phyloP scores from a whole-genome alignment of 1,140 invertebrate genomes.

The Rhizoglyphus robini region DNA sequence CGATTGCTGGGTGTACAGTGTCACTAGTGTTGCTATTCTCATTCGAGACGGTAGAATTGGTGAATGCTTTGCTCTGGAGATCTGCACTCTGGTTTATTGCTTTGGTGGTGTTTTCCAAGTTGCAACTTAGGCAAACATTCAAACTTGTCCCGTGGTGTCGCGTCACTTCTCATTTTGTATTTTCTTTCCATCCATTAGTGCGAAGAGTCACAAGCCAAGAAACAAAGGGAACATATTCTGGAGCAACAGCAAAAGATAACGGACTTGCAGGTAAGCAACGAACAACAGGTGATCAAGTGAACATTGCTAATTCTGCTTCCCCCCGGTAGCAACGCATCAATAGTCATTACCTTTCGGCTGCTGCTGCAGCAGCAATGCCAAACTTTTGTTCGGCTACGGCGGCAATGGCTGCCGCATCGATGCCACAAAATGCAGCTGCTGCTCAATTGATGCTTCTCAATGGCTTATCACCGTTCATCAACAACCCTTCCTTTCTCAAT shows the following conservation, averaged over 20 bases:
- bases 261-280: conserved; percentile 39
- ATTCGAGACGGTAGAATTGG: too few relatives aligned
- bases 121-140: too few relatives aligned
- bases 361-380: conserved; percentile 33
- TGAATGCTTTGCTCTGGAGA: too few relatives aligned
- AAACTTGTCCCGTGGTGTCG: too few relatives aligned
- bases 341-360: conserved; percentile 31
- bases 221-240: conserved; percentile 26
- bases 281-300: background rate
- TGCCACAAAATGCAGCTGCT: conserved; percentile 22
- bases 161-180: too few relatives aligned
- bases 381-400: conserved; percentile 31
- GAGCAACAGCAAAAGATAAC: conserved; percentile 43
- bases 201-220: background rate
- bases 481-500: conserved; percentile 29
- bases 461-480: conserved; percentile 28
- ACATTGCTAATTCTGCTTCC: background rate
- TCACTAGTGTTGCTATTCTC: too few relatives aligned
- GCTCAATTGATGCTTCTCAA: conserved; percentile 24
- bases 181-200: too few relatives aligned
- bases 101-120: too few relatives aligned
- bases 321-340: conserved; percentile 28
- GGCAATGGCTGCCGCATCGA: conserved; percentile 17
- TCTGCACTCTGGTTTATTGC: too few relatives aligned
- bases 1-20: too few relatives aligned